Evolutionary conservation across 1,140 invertebrate species (phyloP), one percentile per base, ranked within the genome.

Genomic region (Drosophila murphyi): DNA sequence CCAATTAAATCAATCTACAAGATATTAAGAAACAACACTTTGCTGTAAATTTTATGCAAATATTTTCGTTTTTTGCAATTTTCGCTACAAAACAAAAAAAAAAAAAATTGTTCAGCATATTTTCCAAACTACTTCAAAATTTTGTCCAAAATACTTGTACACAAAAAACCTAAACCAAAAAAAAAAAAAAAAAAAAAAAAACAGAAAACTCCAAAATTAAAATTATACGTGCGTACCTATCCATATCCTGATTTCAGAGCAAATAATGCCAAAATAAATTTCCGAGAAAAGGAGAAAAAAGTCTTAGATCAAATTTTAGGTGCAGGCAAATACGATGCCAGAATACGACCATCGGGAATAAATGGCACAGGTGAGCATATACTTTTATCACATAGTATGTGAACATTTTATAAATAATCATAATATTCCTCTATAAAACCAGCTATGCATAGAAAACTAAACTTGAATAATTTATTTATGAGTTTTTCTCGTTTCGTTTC

Each of bases 291-390:
- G 93, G 97, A 98, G 94, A 98, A 98, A 93, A 96, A 97, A 93
- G 97, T 98, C 82, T 94, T 98, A 93, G 97, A 98, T 93, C 95
- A 96, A 93, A 98, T 98, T 93, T 95, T 98, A 80, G 97, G 97
- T 75, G 96, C 96, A 69, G 96, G 96, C 76, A 95, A 96, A 76
- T 98, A 98, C 95, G 97, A 98, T 94, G 97, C 97, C 72, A 94
- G 97, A 81, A 98, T 98, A 92, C 94, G 97, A 92, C 97, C 97
- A 48, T 97, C 97, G 61, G 97, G 97, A 77, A 96, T 97, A 93
- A 98, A 98, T 92, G 97, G 96, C 91, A 97, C 97, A 95, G 97
- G 97, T 97, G 94, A 95, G 95, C 56, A 51, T 47, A 52, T 70
- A 54, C 34, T 59, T 72, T 69, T 37, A 35, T 20, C 29, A 34